Conservation (phyloP, 2,888 invertebrate species). For the Ceramica pisi region DNA sequence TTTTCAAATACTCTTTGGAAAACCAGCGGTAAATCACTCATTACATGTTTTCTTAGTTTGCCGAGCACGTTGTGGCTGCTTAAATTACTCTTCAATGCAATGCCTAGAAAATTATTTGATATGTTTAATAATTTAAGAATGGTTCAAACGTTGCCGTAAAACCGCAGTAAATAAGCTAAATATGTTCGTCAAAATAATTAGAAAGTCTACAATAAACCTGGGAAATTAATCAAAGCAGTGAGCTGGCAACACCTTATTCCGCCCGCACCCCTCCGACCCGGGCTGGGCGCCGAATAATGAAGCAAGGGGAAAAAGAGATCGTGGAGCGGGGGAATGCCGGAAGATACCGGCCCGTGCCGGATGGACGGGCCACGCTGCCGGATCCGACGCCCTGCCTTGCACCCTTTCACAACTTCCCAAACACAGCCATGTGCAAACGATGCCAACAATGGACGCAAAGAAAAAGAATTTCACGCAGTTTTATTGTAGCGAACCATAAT, state of each 20-base stretch:
- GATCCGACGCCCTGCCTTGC: slow-evolving; percentile 69
- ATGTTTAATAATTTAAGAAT: background rate
- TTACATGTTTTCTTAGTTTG: background rate
- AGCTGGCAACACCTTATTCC: slow-evolving; percentile 77
- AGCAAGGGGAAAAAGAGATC: slow-evolving; percentile 78
- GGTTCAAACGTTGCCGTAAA: background rate
- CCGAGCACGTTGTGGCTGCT: background rate
- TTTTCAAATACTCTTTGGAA: background rate
- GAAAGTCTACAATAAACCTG: slow-evolving; percentile 6
- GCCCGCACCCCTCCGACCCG: slow-evolving; percentile 86
- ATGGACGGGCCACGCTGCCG: slow-evolving; percentile 76
- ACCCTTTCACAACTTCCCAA: slow-evolving; percentile 69
- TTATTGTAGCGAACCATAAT: slow-evolving; percentile 59
- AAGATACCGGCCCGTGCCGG: slow-evolving; percentile 81
- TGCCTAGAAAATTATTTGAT: background rate
- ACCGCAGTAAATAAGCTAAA: background rate
- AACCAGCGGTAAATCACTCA: background rate
- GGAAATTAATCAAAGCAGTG: slow-evolving; percentile 19
- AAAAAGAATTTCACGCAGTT: slow-evolving; percentile 53
- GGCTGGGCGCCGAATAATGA: slow-evolving; percentile 82
- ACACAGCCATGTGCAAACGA: slow-evolving; percentile 69
- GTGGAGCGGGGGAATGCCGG: slow-evolving; percentile 79
- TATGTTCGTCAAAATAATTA: background rate
- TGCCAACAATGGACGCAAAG: slow-evolving; percentile 56
- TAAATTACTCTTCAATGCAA: background rate